Percentiles rank a stretch among this genome's conserved stretches.
Conservation (phyloP, 2,888 invertebrate genomes). For the Ligdia adustata region DNA sequence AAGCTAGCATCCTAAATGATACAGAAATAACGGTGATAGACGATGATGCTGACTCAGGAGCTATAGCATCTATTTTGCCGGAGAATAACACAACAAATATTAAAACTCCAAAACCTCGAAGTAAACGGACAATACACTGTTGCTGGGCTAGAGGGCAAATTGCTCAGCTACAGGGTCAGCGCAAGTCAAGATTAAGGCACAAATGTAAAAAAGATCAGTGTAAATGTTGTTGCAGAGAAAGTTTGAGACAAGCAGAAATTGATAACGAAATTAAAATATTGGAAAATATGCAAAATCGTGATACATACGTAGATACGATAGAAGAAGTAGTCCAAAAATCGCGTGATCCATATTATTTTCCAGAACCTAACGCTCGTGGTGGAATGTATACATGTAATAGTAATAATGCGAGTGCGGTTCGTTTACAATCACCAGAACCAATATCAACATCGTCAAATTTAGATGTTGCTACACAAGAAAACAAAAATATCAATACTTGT, state of each 20-base stretch:
- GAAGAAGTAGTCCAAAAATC: slow-evolving; percentile 20
- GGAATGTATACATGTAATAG: too few species aligned
- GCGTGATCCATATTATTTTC: neutral
- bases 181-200: neutral
- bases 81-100: neutral
- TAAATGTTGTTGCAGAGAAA: slow-evolving; percentile 13
- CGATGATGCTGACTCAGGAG: too few species aligned
- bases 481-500: too few species aligned
- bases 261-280: slow-evolving; percentile 1
- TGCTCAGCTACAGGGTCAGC: too few species aligned
- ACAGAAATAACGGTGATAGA: too few species aligned
- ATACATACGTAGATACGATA: slow-evolving; percentile 14
- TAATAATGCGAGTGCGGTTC: too few species aligned
- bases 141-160: slow-evolving; percentile 17
- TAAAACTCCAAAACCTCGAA: neutral
- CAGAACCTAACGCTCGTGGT: too few species aligned
- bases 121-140: slow-evolving; percentile 5
- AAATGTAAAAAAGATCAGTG: slow-evolving; percentile 1
- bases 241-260: slow-evolving; percentile 2
- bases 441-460: too few species aligned
- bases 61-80: too few species aligned
- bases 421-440: too few species aligned
- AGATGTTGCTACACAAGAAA: too few species aligned
- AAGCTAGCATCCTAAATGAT: too few species aligned
- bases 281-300: slow-evolving; percentile 4